Base-by-base conservation (phyloP, 2,797 vertebrate genomes). In the Sphenopsis melanotis region DNA sequence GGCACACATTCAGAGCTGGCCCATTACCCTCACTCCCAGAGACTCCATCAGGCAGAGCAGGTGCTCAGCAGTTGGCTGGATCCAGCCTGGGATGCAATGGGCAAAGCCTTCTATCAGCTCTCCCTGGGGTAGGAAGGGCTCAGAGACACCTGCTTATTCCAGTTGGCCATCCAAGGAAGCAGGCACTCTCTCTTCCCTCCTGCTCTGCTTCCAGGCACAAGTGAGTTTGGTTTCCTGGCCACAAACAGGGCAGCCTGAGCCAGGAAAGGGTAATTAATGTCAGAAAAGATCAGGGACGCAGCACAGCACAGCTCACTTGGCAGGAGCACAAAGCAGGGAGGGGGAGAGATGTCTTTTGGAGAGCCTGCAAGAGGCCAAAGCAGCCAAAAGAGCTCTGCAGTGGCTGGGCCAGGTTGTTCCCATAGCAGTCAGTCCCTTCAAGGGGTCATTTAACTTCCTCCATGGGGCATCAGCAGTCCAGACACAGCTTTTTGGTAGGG, bases 261-360 rank as follows among this genome's bases (percentile, higher is more conserved):
- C 95, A 96, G 94, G 41, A 96, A 96, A 95, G 91, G 92, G 94
- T 92, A 96, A 94, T 97, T 95, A 96, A 94, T 76, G 90, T 97
- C 95, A 96, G 94, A 92, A 96, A 75, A 95, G 89, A 95, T 95
- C 95, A 94, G 94, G 94, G 82, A 94, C 8, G 1, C 72, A 66
- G 89, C 41, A 59, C 93, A 91, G 89, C 55, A 61, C 72, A 91
- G 85, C 92, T 95, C 72, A 72, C 79, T 96, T 97, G 94, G 96
- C 94, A 93, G 87, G 11, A 94, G 50, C 34, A 61, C 47, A 91
- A 84, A 85, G 41, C 9, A 88, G 69, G 37, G 47, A 24, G 68
- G 94, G 72, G 89, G 83, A 77, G 81, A 84, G 89, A 91, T 94
- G 75, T 81, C 84, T 94, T 89, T 83, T 36, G 60, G 84, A 89